A percentile compares a stretch with the other conserved stretches of the same genome.
phyloP scores from a whole-genome alignment of 2,888 invertebrate genomes.

The Agonum fuliginosum region DNA sequence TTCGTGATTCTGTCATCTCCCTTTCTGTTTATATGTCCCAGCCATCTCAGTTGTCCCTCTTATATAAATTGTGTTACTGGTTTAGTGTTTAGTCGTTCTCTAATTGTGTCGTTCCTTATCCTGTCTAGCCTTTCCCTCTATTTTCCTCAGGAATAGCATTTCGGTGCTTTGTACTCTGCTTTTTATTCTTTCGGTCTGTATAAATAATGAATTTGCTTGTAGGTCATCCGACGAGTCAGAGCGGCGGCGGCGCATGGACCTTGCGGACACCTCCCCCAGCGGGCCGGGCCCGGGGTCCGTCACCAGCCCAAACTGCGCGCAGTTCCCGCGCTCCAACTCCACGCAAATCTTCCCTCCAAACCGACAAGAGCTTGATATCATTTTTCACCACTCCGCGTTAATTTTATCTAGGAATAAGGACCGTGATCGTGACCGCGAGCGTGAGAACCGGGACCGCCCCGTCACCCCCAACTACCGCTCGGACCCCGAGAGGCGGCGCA shows the following conservation, averaged over 20 bases:
- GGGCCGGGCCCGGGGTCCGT: slow-evolving; percentile 75
- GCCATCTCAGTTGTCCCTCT: no score
- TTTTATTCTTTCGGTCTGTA: not conserved
- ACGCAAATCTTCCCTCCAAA: slow-evolving; percentile 77
- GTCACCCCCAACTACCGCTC: slow-evolving; percentile 53
- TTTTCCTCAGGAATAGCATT: no score
- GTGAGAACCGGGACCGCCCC: slow-evolving; percentile 33
- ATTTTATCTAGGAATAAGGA: slow-evolving; percentile 53
- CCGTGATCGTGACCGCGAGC: slow-evolving; percentile 1
- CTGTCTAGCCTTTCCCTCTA: no score
- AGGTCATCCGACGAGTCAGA: slow-evolving; percentile 53
- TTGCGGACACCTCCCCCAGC: slow-evolving; percentile 6
- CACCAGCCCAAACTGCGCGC: slow-evolving; percentile 76
- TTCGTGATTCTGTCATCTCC: no score
- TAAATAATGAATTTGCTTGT: not conserved
- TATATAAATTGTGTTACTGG: no score
- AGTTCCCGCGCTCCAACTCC: slow-evolving; percentile 79
- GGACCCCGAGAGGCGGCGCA: slow-evolving; percentile 46
- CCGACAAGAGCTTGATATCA: slow-evolving; percentile 53
- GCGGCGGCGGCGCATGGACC: slow-evolving; percentile 38
- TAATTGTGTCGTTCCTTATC: no score
- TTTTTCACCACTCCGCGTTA: slow-evolving; percentile 57
- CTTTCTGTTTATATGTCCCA: no score
- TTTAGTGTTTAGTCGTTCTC: no score
- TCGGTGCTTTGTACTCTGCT: no score